Conservation (phyloP, 2,888 invertebrate species). For the Diaprepes abbreviatus region DNA sequence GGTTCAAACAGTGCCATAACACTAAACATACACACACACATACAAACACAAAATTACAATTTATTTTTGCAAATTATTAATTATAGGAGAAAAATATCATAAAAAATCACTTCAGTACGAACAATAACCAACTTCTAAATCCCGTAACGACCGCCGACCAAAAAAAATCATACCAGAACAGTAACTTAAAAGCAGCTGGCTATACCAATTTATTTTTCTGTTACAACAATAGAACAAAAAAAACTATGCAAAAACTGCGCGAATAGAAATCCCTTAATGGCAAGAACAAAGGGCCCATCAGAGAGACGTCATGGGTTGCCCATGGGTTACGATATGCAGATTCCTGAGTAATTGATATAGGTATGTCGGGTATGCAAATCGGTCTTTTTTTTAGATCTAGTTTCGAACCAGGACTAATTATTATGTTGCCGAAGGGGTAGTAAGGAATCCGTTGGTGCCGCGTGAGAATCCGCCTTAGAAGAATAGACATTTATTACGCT, state of each 20-base stretch:
- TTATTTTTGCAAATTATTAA: too few species aligned
- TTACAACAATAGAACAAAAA: conserved; percentile 44
- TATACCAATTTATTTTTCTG: conserved; percentile 46
- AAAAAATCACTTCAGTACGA: background rate
- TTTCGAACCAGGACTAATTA: conserved; percentile 43
- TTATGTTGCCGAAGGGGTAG: conserved; percentile 42
- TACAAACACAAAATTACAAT: too few species aligned
- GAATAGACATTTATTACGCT: conserved; percentile 30
- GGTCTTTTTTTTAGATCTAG: conserved; percentile 37
- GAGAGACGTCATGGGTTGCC: conserved; percentile 39
- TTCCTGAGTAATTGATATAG: conserved; percentile 49
- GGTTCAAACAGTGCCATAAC: too few species aligned
- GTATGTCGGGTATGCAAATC: conserved; percentile 47
- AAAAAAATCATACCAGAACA: background rate
- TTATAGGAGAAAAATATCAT: too few species aligned
- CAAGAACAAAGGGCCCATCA: conserved; percentile 47
- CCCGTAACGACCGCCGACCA: background rate
- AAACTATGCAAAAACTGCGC: conserved; percentile 39
- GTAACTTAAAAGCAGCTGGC: conserved; percentile 36
- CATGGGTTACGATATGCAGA: conserved; percentile 45
- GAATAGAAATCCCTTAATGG: conserved; percentile 38
- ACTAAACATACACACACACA: too few species aligned
- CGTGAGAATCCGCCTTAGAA: conserved; percentile 38
- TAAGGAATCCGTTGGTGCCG: conserved; percentile 25
- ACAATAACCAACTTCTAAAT: background rate